A percentile compares a stretch with the other conserved stretches of the same genome.
These are phyloP conservation scores for Clarias gariepinus DNA, from an alignment of 2,113 vertebrate species.

Conservation along the genomic window DNA sequence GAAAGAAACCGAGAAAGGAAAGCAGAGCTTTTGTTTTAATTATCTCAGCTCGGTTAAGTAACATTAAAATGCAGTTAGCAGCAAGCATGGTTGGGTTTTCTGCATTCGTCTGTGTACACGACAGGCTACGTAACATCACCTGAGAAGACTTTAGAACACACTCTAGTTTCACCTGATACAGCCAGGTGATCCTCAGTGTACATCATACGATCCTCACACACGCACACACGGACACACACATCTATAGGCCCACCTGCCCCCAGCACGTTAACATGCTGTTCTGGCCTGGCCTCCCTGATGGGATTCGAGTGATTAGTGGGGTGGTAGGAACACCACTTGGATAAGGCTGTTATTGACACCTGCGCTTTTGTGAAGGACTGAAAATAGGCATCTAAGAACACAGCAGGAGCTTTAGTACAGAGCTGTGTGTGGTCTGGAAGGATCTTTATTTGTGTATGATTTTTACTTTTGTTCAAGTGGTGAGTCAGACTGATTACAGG, in stretches of 20 bases:
- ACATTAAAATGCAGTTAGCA: slow-evolving; percentile 26
- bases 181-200: slow-evolving; percentile 58
- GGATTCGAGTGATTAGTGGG: slow-evolving; percentile 31
- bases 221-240: slow-evolving; percentile 5
- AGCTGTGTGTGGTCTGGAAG: background rate
- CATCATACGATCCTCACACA: slow-evolving; percentile 64
- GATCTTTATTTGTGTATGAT: background rate
- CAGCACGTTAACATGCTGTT: background rate
- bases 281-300: background rate
- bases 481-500: background rate
- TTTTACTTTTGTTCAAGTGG: no score
- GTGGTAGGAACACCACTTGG: background rate
- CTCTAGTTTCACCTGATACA: slow-evolving; percentile 69
- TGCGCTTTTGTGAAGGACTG: background rate
- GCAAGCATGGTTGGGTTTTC: slow-evolving; percentile 43
- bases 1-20: background rate
- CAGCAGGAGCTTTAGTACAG: background rate
- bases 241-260: slow-evolving; percentile 32
- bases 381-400: slow-evolving; percentile 12
- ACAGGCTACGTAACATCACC: slow-evolving; percentile 57
- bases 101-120: slow-evolving; percentile 53
- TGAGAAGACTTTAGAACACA: slow-evolving; percentile 60
- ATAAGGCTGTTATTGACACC: background rate
- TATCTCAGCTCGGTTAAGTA: slow-evolving; percentile 30
- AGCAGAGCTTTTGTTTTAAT: slow-evolving; percentile 44